Evolutionary conservation across 1,140 invertebrate species (phyloP).

Genomic region (Drosophila persimilis): DNA sequence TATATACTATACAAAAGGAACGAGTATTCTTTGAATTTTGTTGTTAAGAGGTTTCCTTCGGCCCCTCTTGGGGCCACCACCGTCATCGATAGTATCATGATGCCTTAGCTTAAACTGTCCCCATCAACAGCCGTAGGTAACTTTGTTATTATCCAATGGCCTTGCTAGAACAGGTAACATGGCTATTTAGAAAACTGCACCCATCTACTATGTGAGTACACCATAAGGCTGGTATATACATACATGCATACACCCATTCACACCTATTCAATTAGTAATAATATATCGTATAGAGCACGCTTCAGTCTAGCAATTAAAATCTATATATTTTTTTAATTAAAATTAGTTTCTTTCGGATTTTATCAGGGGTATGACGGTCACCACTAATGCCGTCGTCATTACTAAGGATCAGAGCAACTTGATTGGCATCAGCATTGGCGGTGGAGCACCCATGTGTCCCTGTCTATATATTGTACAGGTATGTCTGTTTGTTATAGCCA

Average conservation of each 20-base stretch:
- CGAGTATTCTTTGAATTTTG: conserved; percentile 2
- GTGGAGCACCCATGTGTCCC: conserved; percentile 97
- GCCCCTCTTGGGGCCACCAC: conserved; percentile 3
- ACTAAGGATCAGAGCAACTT: conserved; percentile 97
- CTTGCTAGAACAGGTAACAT: conserved; percentile 50
- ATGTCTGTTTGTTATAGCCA: background rate
- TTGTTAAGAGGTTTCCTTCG: background rate
- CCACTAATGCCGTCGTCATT: conserved; percentile 95
- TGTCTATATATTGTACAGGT: conserved; percentile 99
- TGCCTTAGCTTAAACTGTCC: conserved; percentile 26
- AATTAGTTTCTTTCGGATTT: background rate
- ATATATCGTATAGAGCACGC: conserved; percentile 22
- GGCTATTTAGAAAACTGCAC: conserved; percentile 55
- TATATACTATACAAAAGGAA: conserved; percentile 4
- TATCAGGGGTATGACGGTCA: conserved; percentile 97
- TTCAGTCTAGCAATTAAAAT: conserved; percentile 15
- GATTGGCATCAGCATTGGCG: conserved; percentile 99
- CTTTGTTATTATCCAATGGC: conserved; percentile 26
- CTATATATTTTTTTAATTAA: background rate
- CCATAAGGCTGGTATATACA: conserved; percentile 17
- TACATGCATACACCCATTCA: conserved; percentile 15
- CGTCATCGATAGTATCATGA: conserved; percentile 4
- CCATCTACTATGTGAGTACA: conserved; percentile 52
- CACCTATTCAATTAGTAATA: background rate
- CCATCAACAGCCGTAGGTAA: conserved; percentile 14